Conservation (phyloP, 1,140 invertebrate genomes). For the Drosophila asahinai region DNA sequence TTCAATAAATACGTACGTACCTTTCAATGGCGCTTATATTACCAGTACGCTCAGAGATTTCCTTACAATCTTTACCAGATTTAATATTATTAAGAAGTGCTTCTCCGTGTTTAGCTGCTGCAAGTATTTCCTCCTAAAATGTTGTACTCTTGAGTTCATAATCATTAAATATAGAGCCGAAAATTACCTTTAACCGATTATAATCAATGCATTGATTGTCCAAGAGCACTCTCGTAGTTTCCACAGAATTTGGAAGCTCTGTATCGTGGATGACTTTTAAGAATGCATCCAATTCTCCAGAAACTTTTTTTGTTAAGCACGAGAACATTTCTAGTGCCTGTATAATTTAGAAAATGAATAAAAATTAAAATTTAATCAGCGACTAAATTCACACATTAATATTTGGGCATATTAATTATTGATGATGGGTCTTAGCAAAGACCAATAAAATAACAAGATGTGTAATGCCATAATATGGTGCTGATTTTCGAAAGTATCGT, state of each 20-base stretch:
- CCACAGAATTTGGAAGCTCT: conserved; percentile 94
- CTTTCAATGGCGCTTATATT: conserved; percentile 97
- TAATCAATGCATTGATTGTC: conserved; percentile 89
- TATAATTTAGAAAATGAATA: not conserved
- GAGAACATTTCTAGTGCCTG: conserved; percentile 98
- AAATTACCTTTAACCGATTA: conserved; percentile 87
- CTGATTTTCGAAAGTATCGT: too few species aligned
- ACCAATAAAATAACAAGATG: too few species aligned
- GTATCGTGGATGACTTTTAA: conserved; percentile 92
- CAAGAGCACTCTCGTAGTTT: conserved; percentile 89
- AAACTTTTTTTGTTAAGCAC: conserved; percentile 94
- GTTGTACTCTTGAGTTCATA: not conserved
- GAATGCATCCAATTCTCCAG: conserved; percentile 92
- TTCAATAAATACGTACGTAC: conserved; percentile 85
- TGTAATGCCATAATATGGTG: too few species aligned
- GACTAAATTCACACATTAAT: not conserved
- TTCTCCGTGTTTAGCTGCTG: conserved; percentile 94
- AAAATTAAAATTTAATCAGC: not conserved
- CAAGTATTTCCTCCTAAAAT: conserved; percentile 90
- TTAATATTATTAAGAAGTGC: conserved; percentile 90
- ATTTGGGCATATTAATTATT: not conserved
- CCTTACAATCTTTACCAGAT: conserved; percentile 86
- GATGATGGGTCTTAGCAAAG: too few species aligned
- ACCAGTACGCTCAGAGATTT: conserved; percentile 89
- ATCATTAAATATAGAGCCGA: not conserved